These are phyloP conservation scores for Eretmodus cyanostictus DNA, from an alignment of 2,113 vertebrate genomes.

Conservation along the genomic window DNA sequence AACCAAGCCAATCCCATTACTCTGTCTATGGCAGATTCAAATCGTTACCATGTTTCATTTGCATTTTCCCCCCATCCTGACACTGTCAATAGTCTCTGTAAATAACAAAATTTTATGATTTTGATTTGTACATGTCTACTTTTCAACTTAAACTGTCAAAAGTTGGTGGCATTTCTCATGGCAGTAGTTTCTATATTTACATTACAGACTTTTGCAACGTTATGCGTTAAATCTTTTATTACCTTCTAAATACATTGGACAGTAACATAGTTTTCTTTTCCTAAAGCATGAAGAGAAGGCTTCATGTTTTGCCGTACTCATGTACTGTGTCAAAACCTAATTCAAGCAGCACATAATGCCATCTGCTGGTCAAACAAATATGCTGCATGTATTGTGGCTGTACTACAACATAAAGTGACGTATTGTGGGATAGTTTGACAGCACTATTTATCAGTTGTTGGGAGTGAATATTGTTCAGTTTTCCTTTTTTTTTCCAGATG, in stretches of 20 bases:
- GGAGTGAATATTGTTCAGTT: neutral
- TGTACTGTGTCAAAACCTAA: neutral
- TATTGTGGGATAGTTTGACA: neutral
- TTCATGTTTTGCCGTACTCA: accelerated
- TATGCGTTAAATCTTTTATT: neutral
- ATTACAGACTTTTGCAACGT: neutral
- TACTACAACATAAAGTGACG: neutral
- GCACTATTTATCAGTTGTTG: neutral
- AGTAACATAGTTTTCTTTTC: neutral
- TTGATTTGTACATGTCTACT: neutral
- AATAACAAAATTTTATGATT: neutral
- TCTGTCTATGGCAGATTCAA: neutral
- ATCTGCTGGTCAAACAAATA: neutral
- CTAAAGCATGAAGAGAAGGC: neutral
- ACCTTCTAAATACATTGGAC: neutral
- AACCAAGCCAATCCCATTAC: neutral
- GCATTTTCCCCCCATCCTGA: accelerated
- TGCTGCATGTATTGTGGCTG: neutral
- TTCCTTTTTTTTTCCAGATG: neutral
- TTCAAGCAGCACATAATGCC: neutral
- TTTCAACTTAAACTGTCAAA: neutral
- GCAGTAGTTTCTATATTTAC: neutral
- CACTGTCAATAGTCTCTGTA: neutral
- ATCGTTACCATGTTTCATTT: neutral
- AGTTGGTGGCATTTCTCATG: neutral